Percentiles rank a stretch among this genome's conserved stretches.
Conservation (phyloP, 2,888 invertebrate species). For the Drosophila meridionalis region DNA sequence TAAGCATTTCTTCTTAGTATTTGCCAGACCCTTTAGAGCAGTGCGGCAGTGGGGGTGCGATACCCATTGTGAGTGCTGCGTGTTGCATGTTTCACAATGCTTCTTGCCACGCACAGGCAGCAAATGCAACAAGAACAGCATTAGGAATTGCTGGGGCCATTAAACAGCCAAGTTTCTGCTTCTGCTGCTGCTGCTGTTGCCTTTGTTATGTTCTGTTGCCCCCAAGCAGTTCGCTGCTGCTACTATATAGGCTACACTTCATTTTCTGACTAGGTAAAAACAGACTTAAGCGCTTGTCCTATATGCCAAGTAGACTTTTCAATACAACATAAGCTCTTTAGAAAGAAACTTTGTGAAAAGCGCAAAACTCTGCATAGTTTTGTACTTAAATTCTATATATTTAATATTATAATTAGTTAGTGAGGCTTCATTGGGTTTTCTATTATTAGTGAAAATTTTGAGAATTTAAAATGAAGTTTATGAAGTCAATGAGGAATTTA, state of each 20-base stretch:
- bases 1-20: constrained; percentile 67
- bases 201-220: constrained; percentile 23
- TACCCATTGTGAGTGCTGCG: constrained; percentile 30
- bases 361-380: not conserved
- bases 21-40: constrained; percentile 51
- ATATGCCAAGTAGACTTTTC: not conserved
- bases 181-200: not conserved
- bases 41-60: not conserved
- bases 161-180: constrained; percentile 19
- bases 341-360: constrained; percentile 2
- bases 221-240: constrained; percentile 2
- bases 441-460: not conserved
- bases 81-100: constrained; percentile 50
- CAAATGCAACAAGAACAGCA: constrained; percentile 20
- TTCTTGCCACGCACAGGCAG: constrained; percentile 32
- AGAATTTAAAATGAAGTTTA: not conserved
- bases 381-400: not conserved
- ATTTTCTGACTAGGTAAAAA: not conserved
- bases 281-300: constrained; percentile 8
- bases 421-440: not conserved
- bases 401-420: not conserved
- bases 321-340: not conserved
- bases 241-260: constrained; percentile 3
- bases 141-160: constrained; percentile 31
- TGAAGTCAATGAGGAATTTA: not conserved